These are phyloP conservation scores for Harpalus rubripes DNA, from an alignment of 2,888 invertebrate genomes.

Conservation along the genomic window DNA sequence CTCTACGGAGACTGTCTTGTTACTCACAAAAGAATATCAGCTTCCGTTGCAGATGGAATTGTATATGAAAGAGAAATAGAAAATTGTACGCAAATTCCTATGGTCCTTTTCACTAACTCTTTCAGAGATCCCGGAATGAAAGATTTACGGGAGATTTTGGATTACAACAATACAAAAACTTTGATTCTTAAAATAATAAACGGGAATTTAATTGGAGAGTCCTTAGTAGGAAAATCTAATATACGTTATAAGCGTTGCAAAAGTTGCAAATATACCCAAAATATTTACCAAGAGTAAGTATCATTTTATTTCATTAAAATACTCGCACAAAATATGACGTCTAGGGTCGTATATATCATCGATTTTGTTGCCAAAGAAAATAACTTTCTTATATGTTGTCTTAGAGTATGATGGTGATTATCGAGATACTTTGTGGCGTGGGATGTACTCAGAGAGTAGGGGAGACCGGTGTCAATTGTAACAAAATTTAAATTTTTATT, in stretches of 20 bases:
- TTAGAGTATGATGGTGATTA: too few species aligned
- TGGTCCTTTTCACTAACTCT: background rate
- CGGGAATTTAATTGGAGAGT: background rate
- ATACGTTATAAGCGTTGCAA: background rate
- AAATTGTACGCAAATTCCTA: conserved; percentile 4
- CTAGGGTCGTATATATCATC: too few species aligned
- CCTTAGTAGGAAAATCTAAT: background rate
- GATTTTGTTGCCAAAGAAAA: too few species aligned
- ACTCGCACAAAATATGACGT: too few species aligned
- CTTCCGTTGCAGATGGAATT: background rate
- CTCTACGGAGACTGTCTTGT: background rate
- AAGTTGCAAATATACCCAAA: background rate
- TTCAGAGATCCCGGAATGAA: background rate
- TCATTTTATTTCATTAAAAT: background rate
- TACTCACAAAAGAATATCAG: background rate
- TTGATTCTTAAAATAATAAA: background rate
- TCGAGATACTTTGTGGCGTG: too few species aligned
- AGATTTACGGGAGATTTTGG: background rate
- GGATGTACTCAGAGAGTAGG: too few species aligned
- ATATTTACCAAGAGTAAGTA: conserved; percentile 15
- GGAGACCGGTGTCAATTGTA: too few species aligned
- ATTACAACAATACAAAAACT: background rate
- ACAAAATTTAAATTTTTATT: too few species aligned
- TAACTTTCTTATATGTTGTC: too few species aligned
- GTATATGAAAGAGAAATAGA: background rate